Conservation (phyloP, 2,888 invertebrate species). For the Drosophila anomelani region DNA sequence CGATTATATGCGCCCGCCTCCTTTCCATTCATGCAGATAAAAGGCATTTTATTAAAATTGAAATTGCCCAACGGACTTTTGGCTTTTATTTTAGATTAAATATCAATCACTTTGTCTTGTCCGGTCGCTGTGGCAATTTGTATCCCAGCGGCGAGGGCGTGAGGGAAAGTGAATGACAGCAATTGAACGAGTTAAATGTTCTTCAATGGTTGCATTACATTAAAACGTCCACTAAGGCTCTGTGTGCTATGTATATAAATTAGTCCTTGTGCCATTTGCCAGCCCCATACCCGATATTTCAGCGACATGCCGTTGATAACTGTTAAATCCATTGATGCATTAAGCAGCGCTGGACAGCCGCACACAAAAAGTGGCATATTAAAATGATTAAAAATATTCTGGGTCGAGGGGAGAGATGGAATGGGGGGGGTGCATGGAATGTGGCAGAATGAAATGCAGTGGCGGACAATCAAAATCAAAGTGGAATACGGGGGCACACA, state of each 20-base stretch:
- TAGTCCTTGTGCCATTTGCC: constrained; percentile 49
- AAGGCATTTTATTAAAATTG: constrained; percentile 58
- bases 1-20: background rate
- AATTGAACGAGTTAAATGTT: constrained; percentile 51
- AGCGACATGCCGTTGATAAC: constrained; percentile 21
- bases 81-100: constrained; percentile 66
- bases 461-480: constrained; percentile 75
- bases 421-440: background rate
- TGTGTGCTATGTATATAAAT: constrained; percentile 48
- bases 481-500: constrained; percentile 33
- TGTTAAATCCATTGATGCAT: constrained; percentile 55
- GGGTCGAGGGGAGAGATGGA: background rate
- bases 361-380: constrained; percentile 64
- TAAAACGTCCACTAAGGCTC: constrained; percentile 28
- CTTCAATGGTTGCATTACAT: constrained; percentile 39
- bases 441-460: constrained; percentile 49
- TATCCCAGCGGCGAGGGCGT: constrained; percentile 2
- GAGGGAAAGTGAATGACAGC: constrained; percentile 34
- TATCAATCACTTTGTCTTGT: constrained; percentile 67
- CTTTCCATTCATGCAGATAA: constrained; percentile 22
- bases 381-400: constrained; percentile 66
- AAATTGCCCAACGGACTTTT: constrained; percentile 45
- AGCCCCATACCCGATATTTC: constrained; percentile 13
- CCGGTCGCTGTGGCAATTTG: constrained; percentile 30
- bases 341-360: constrained; percentile 48